A percentile compares a stretch with the other conserved stretches of the same genome.
Evolutionary conservation across 2,888 invertebrate species (phyloP).

Genomic region (Dolichopus griseipennis): DNA sequence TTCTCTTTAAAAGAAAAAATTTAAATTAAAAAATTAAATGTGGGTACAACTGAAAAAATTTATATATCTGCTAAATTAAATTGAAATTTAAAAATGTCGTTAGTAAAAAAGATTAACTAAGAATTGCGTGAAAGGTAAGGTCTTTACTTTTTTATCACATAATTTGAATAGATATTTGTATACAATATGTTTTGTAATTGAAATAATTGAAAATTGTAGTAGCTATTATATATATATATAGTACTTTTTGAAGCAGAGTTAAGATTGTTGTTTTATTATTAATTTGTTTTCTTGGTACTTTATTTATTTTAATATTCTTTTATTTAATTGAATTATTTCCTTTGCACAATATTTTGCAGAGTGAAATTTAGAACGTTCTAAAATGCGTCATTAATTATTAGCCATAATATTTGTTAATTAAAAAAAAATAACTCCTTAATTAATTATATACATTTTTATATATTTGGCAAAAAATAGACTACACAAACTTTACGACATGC

Average conservation of each 20-base stretch:
- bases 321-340: neutral
- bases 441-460: neutral
- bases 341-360: slow-evolving; percentile 2
- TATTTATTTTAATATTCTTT: neutral
- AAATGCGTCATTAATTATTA: neutral
- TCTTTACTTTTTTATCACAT: too few species aligned
- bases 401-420: neutral
- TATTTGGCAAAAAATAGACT: neutral
- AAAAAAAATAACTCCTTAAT: too few species aligned
- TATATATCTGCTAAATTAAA: too few species aligned
- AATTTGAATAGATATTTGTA: too few species aligned
- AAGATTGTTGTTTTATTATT: neutral
- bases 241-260: slow-evolving; percentile 2
- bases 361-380: slow-evolving; percentile 3
- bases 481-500: slow-evolving; percentile 1
- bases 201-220: neutral
- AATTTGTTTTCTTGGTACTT: neutral
- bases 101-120: too few species aligned
- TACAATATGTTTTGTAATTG: too few species aligned
- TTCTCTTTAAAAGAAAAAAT: too few species aligned
- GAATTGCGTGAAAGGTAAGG: too few species aligned
- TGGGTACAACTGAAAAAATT: too few species aligned
- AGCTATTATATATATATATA: neutral
- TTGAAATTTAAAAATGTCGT: too few species aligned
- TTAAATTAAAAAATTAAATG: too few species aligned